Conservation (phyloP, 2,113 vertebrate genomes). For the Callorhinus ursinus region DNA sequence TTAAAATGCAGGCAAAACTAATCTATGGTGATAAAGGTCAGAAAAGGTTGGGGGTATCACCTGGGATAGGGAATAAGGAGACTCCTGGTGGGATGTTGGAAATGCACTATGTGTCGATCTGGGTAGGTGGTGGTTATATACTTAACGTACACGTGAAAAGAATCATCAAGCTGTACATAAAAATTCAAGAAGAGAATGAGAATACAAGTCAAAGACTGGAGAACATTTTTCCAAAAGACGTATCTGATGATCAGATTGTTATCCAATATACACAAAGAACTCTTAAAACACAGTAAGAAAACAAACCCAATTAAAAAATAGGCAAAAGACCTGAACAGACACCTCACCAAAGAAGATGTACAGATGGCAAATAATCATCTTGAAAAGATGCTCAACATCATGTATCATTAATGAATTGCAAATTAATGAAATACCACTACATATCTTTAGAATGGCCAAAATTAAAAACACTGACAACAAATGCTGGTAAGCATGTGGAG, state of each 20-base stretch:
- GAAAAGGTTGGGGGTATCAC: neutral
- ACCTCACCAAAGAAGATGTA: neutral
- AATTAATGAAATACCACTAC: neutral
- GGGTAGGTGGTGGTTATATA: neutral
- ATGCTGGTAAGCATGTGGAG: neutral
- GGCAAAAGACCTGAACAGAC: neutral
- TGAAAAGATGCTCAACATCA: neutral
- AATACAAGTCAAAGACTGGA: neutral
- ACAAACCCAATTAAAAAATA: neutral
- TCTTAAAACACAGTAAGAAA: neutral
- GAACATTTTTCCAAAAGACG: neutral
- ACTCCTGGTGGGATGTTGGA: neutral
- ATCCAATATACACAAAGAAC: neutral
- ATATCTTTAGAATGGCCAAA: neutral
- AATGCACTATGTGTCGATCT: neutral
- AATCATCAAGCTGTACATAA: neutral
- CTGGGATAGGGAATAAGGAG: neutral
- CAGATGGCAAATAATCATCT: neutral
- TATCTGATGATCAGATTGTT: neutral
- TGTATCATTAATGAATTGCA: neutral
- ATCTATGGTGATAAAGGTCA: neutral
- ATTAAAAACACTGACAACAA: neutral
- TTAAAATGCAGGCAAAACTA: constrained; percentile 8
- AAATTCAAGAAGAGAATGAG: neutral
- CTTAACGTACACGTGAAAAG: neutral